Base-by-base conservation (phyloP, 2,888 invertebrate genomes). In the Trypoxylon attenuatum region DNA sequence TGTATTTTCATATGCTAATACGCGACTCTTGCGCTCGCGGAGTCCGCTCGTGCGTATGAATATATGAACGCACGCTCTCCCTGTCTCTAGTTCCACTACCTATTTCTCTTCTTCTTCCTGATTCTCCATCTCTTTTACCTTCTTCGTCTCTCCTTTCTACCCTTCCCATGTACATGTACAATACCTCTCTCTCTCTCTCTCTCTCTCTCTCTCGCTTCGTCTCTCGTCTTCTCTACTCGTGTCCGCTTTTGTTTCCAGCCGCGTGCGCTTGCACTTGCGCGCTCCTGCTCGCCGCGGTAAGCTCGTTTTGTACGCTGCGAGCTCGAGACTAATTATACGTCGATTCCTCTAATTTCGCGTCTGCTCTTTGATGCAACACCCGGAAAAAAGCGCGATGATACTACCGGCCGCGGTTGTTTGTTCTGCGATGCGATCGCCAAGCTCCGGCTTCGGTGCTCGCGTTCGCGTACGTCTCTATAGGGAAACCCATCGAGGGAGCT, bases 41-140 rank as follows among this genome's bases (percentile, higher is more conserved):
- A n/a, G 4, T 21, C 15, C 13, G 15, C 8, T 25, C 45, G 45
- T 46, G 45, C 45, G 45, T 46, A 46, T 46, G 45, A 46, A 46
- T 46, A 46, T 18, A 46, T 46, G n/a, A 25, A 25, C 19, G 2
- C 5, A 19, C 19, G 8, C n/a, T n/a, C 19, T 18, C n/a, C 2
- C 33, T 33, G n/a, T n/a, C n/a, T n/a, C n/a, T n/a, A n/a, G n/a
- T n/a, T n/a, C n/a, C n/a, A n/a, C n/a, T n/a, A n/a, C n/a, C n/a
- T n/a, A n/a, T n/a, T n/a, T n/a, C n/a, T n/a, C 33, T 33, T 5
- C n/a, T 13, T 8, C 8, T 25, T 5, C 25, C 25, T 8, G 33
- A 10, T 13, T 13, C 33, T 25, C 25, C 10, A 33, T 13, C 4
- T 10, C 33, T 13, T 33, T 13, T 33, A 33, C 33, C 13, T 33